Evolutionary conservation across 2,888 invertebrate species (phyloP), one percentile per base, ranked within the genome.

Genomic region (Xestia sexstrigata): DNA sequence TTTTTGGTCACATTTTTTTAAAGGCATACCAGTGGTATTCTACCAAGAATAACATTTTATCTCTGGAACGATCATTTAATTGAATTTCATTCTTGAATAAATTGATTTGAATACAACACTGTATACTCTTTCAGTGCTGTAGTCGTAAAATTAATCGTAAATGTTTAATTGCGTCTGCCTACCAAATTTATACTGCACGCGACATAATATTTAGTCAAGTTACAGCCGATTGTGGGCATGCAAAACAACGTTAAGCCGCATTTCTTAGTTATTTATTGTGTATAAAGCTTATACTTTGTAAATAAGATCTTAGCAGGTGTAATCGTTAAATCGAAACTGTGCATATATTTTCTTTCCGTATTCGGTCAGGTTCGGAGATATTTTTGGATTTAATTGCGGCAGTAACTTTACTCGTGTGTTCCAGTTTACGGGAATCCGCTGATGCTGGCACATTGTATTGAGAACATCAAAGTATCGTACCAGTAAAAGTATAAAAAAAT

Each of bases 171-270:
- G 87, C 90, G 88, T 88, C 86, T 88, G 86, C 89, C 89, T 88
- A 85, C 90, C 89, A 86, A 89, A 91, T 90, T 91, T 90, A 89
- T 90, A 89, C 81, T 87, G 91, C 94, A 95, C 94, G 95, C 94
- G 93, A 95, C 94, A 90, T 92, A 93, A 93, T 94, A 93, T 93
- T 94, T 93, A 93, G 93, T 91, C 89, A 91, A 91, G 88, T 88
- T 89, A 88, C 86, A 84, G 86, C 89, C 87, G 92, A 94, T 93
- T 93, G 92, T 87, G 82, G 90, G 89, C 94, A 93, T 94, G 94
- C 94, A 86, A 93, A 92, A 91, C 90, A 88, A 87, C 90, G 86
- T 88, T 90, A 90, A 92, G 87, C 89, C 87, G 83, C 88, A 88
- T 90, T 92, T 90, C 90, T 89, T 87, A 82, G 83, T 90, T 91